phyloP scores from a whole-genome alignment of 1,140 invertebrate species.

The Hypothenemus hampei region DNA sequence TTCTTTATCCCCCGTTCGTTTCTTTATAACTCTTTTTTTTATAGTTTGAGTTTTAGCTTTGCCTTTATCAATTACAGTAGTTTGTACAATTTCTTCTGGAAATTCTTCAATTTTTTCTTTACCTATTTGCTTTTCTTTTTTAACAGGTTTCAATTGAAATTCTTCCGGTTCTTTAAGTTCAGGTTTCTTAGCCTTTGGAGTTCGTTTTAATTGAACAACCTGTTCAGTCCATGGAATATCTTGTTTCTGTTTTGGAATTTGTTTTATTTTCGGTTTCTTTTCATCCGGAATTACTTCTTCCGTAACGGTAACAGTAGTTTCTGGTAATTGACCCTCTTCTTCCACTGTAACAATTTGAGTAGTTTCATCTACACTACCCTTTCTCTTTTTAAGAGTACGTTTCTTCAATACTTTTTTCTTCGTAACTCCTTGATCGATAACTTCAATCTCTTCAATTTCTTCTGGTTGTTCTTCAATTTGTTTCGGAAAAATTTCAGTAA shows the following conservation, averaged over 20 bases:
- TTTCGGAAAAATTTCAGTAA: background rate
- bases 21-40: constrained; percentile 44
- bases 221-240: constrained; percentile 35
- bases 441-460: constrained; percentile 39
- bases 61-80: constrained; percentile 37
- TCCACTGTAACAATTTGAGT: constrained; percentile 39
- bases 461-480: constrained; percentile 42
- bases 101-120: constrained; percentile 39
- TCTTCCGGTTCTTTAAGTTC: constrained; percentile 30
- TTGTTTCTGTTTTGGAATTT: constrained; percentile 13
- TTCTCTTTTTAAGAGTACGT: constrained; percentile 36
- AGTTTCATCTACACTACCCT: constrained; percentile 36
- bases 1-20: constrained; percentile 44
- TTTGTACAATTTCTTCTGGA: constrained; percentile 33
- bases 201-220: constrained; percentile 12
- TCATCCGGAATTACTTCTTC: constrained; percentile 31
- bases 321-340: constrained; percentile 39
- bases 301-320: constrained; percentile 40
- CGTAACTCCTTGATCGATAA: constrained; percentile 16
- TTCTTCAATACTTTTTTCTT: constrained; percentile 40
- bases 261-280: constrained; percentile 39
- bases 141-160: constrained; percentile 33
- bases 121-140: constrained; percentile 18
- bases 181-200: constrained; percentile 4
- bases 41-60: constrained; percentile 35